phyloP scores from a whole-genome alignment of 2,113 vertebrate species.

The Panurus biarmicus region DNA sequence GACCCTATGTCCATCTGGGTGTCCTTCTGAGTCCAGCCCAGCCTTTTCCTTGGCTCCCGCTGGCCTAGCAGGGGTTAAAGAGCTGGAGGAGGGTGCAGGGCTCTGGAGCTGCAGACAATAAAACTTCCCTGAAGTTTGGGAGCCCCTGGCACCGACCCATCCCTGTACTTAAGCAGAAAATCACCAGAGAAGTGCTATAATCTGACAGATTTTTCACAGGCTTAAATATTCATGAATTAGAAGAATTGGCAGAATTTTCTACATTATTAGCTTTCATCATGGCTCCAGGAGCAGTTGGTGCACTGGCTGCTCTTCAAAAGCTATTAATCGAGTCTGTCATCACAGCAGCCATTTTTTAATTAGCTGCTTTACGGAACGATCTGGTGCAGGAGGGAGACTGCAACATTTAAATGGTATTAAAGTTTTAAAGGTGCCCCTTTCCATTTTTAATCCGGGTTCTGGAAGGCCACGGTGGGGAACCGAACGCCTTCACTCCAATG shows the following conservation, averaged over 20 bases:
- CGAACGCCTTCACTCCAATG: neutral
- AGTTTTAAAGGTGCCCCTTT: conserved; percentile 47
- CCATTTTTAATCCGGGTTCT: neutral
- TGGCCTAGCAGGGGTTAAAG: neutral
- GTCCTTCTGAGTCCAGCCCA: neutral
- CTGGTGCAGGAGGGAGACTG: conserved; percentile 34
- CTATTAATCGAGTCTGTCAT: conserved; percentile 76
- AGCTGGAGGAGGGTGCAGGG: neutral
- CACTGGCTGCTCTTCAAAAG: conserved; percentile 75
- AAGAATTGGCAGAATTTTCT: conserved; percentile 78
- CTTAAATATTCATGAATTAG: conserved; percentile 81
- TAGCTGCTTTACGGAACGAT: conserved; percentile 61
- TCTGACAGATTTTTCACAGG: conserved; percentile 78
- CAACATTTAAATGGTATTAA: conserved; percentile 31
- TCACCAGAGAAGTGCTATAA: conserved; percentile 76
- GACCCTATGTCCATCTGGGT: accelerated
- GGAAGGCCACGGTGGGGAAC: neutral
- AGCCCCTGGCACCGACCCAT: conserved; percentile 68
- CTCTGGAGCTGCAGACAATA: neutral
- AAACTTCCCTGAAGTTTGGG: conserved; percentile 62
- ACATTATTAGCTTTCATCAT: conserved; percentile 76
- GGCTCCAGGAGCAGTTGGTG: conserved; percentile 74
- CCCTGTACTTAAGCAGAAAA: conserved; percentile 74
- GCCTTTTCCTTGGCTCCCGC: neutral
- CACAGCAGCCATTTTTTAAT: conserved; percentile 77